Conservation (phyloP, 2,888 invertebrate genomes). For the Drosophila flavopinicola region DNA sequence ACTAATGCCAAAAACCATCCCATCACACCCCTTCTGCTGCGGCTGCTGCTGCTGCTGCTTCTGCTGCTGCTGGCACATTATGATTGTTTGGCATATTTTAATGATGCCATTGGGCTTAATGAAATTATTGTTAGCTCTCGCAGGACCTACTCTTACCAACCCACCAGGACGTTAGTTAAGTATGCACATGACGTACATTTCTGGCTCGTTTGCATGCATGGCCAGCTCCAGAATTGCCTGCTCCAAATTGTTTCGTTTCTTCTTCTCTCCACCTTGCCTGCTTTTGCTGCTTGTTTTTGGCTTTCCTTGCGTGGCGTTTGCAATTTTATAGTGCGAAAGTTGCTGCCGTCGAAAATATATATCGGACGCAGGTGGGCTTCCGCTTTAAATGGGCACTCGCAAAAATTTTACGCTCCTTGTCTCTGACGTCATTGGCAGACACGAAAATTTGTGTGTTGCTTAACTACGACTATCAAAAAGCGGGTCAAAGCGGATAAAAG, state of each 20-base stretch:
- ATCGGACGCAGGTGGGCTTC: slow-evolving; percentile 50
- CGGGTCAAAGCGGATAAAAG: slow-evolving; percentile 23
- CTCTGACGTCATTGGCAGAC: slow-evolving; percentile 66
- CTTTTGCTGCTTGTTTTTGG: slow-evolving; percentile 29
- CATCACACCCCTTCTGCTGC: not conserved
- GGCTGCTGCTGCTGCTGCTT: not conserved
- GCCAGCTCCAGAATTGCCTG: slow-evolving; percentile 29
- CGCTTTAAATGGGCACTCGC: slow-evolving; percentile 8
- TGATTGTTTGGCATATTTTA: slow-evolving; percentile 78
- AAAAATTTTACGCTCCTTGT: slow-evolving; percentile 24
- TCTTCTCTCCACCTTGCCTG: not conserved
- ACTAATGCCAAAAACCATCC: not conserved
- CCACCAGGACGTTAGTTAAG: slow-evolving; percentile 42
- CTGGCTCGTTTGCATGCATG: slow-evolving; percentile 51
- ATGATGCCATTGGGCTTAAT: slow-evolving; percentile 80
- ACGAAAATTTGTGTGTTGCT: slow-evolving; percentile 61
- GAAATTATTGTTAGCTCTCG: slow-evolving; percentile 73
- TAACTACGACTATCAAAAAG: too few species aligned
- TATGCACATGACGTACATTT: slow-evolving; percentile 66
- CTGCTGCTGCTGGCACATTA: slow-evolving; percentile 55
- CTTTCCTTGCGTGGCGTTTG: slow-evolving; percentile 21
- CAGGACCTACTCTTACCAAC: not conserved
- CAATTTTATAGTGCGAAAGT: slow-evolving; percentile 32
- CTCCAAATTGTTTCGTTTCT: slow-evolving; percentile 11
- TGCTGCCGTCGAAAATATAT: slow-evolving; percentile 28